Percentiles rank a stretch among this genome's conserved stretches.
Conservation (phyloP, 2,797 vertebrate species). For the Pseudochromis fuscus region DNA sequence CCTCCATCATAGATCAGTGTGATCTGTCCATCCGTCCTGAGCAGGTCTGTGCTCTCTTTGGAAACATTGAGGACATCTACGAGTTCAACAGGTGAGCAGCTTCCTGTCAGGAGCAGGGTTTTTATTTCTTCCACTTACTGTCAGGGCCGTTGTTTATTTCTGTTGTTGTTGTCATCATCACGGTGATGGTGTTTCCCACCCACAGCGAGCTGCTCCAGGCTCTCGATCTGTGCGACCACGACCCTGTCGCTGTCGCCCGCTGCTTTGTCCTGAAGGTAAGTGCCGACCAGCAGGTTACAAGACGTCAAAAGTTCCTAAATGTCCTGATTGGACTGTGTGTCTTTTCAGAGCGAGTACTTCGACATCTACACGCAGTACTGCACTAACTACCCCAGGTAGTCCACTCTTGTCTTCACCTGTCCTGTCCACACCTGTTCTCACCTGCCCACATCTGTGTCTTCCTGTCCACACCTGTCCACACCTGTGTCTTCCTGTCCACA, state of each 20-base stretch:
- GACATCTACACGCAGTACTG: slow-evolving; percentile 98
- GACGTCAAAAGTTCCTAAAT: too few relatives aligned
- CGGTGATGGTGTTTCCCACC: slow-evolving; percentile 10
- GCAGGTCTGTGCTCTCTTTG: slow-evolving; percentile 93
- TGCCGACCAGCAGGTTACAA: background rate
- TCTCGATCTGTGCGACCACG: slow-evolving; percentile 89
- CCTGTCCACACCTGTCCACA: background rate
- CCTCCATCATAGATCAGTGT: slow-evolving; percentile 91
- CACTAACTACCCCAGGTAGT: slow-evolving; percentile 96
- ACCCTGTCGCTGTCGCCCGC: slow-evolving; percentile 91
- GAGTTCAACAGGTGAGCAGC: slow-evolving; percentile 91
- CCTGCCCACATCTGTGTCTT: too few relatives aligned
- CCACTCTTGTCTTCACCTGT: too few relatives aligned
- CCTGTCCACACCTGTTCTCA: too few relatives aligned
- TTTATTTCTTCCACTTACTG: too few relatives aligned
- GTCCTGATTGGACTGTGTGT: slow-evolving; percentile 8
- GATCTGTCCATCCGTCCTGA: slow-evolving; percentile 88
- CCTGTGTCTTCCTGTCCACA: too few relatives aligned
- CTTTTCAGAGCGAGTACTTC: slow-evolving; percentile 91
- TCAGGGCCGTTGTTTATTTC: too few relatives aligned
- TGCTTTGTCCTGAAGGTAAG: slow-evolving; percentile 94
- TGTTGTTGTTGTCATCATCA: background rate
- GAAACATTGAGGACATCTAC: slow-evolving; percentile 97
- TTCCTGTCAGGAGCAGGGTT: background rate
- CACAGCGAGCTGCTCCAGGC: slow-evolving; percentile 92